A percentile compares a stretch with the other conserved stretches of the same genome.
Evolutionary conservation across 2,797 vertebrate species (phyloP).

Genomic region (Picus viridis): DNA sequence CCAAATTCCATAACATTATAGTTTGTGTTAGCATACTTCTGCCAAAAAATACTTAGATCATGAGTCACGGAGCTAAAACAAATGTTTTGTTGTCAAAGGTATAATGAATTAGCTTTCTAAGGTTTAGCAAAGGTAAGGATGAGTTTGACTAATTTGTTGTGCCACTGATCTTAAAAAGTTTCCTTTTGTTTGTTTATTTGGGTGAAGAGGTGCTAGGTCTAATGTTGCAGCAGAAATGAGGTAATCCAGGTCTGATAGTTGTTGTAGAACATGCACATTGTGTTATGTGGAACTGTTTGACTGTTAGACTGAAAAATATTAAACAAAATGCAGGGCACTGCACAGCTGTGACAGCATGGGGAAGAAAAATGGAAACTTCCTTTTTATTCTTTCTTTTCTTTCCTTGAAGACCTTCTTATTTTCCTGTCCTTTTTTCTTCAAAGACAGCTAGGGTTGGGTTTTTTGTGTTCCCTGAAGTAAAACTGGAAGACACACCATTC

Average conservation of each 20-base stretch:
- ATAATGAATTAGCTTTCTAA: neutral
- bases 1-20: neutral
- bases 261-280: neutral
- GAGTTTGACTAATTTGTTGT: neutral
- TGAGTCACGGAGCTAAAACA: neutral
- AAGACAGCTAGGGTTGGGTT: neutral
- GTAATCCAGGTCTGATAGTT: neutral
- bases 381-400: neutral
- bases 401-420: neutral
- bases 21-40: neutral
- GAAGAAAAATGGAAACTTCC: neutral
- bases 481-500: neutral
- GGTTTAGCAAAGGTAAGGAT: neutral
- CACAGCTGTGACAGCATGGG: conserved; percentile 23
- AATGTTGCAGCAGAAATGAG: neutral
- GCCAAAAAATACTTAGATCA: neutral
- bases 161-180: neutral
- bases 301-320: neutral
- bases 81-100: neutral
- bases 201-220: conserved; percentile 1
- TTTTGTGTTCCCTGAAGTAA: neutral
- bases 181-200: neutral
- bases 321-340: neutral
- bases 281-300: conserved; percentile 37
- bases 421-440: neutral